Conservation (phyloP, 2,113 vertebrate species). For the Benitochromis conjunctus region DNA sequence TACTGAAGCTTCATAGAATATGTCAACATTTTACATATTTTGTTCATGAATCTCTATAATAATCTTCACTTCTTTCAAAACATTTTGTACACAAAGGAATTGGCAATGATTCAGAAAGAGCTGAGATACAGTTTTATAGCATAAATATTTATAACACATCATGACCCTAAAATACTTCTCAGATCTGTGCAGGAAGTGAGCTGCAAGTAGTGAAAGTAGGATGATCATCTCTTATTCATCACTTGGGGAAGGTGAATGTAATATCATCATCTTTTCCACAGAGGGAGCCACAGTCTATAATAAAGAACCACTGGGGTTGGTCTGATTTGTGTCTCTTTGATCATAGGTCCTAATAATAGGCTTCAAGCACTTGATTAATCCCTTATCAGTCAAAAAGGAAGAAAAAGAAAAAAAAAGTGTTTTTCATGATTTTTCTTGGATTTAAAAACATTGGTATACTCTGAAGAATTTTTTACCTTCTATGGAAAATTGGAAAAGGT, state of each 20-base stretch:
- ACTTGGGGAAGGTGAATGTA: not conserved
- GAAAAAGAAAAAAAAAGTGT: not conserved
- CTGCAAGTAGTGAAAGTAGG: not conserved
- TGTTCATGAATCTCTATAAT: not conserved
- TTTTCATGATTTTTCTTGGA: not conserved
- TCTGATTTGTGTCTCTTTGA: not conserved
- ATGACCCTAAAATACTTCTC: not conserved
- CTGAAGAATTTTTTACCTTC: not conserved
- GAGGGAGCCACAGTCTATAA: slow-evolving; percentile 36
- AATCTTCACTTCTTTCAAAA: not conserved
- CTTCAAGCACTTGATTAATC: not conserved
- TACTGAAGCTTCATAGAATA: not conserved
- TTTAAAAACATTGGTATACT: not conserved
- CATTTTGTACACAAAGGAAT: not conserved
- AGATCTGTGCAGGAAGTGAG: not conserved
- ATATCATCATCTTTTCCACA: not conserved
- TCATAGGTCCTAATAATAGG: not conserved
- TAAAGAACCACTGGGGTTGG: not conserved
- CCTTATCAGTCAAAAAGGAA: not conserved
- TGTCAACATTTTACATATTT: not conserved
- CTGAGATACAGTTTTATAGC: not conserved
- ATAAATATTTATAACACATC: not conserved
- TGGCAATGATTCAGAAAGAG: not conserved
- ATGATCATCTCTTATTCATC: not conserved
- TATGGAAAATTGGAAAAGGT: not conserved